phyloP scores from a whole-genome alignment of 2,888 invertebrate species.

The Patella depressa region DNA sequence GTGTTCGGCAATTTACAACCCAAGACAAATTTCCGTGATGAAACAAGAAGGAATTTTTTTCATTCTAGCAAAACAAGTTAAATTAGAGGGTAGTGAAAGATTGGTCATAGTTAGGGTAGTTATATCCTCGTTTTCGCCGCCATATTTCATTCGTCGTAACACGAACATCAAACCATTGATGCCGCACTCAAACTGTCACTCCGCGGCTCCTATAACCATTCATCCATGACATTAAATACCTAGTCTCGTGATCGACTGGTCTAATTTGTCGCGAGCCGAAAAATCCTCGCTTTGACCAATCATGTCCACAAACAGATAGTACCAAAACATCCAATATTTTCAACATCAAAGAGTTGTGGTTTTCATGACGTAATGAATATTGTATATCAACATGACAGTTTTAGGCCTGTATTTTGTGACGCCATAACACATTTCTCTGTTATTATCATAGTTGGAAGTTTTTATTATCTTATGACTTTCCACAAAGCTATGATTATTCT shows the following conservation, averaged over 20 bases:
- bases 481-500: too few species aligned
- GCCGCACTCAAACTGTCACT: constrained; percentile 13
- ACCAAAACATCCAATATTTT: too few species aligned
- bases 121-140: constrained; percentile 8
- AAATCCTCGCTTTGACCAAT: neutral
- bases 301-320: too few species aligned
- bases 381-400: too few species aligned
- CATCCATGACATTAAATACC: constrained; percentile 1
- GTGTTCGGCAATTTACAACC: constrained; percentile 7
- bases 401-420: too few species aligned
- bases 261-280: constrained; percentile 12
- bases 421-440: too few species aligned
- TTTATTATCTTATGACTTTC: too few species aligned
- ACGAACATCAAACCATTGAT: constrained; percentile 12
- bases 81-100: constrained; percentile 11
- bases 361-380: too few species aligned
- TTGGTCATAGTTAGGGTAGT: constrained; percentile 2
- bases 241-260: constrained; percentile 13
- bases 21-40: constrained; percentile 6
- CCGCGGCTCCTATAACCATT: constrained; percentile 6
- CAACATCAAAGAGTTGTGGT: too few species aligned
- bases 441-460: too few species aligned
- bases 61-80: constrained; percentile 9
- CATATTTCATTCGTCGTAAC: constrained; percentile 10
- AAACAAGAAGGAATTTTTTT: constrained; percentile 8